Conservation (phyloP, 2,113 vertebrate species). For the Uria aalge region DNA sequence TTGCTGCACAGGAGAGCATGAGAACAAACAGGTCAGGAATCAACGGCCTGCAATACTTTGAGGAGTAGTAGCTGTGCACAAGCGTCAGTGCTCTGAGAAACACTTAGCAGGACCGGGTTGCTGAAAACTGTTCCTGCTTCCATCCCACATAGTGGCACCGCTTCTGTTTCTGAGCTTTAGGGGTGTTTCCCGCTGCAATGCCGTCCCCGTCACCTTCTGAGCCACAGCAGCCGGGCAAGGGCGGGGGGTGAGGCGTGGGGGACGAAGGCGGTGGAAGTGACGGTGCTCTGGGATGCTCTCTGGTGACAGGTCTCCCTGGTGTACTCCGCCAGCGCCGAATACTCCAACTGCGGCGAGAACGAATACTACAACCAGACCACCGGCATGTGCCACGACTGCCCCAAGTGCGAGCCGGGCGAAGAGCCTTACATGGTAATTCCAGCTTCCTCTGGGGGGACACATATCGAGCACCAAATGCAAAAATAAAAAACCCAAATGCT, state of each 20-base stretch:
- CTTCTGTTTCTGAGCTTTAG: background rate
- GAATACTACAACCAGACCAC: constrained; percentile 96
- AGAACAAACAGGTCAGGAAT: background rate
- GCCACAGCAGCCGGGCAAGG: background rate
- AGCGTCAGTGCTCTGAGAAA: background rate
- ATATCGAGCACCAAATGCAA: fast-evolving
- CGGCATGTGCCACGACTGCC: constrained; percentile 90
- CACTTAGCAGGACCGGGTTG: background rate
- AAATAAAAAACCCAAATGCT: background rate
- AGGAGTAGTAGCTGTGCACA: background rate
- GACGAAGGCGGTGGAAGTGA: background rate
- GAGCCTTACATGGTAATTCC: constrained; percentile 92
- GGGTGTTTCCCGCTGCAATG: background rate
- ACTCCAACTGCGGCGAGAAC: constrained; percentile 92
- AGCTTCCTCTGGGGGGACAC: background rate
- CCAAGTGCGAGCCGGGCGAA: constrained; percentile 90
- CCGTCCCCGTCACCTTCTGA: background rate
- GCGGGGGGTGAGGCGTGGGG: background rate
- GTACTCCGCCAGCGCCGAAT: constrained; percentile 82
- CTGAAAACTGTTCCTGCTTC: background rate
- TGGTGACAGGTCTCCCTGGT: constrained; percentile 83
- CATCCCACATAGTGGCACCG: background rate
- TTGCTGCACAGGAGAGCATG: background rate
- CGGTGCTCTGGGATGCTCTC: background rate
- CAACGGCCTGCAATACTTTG: background rate